Percentiles rank a stretch among this genome's conserved stretches.
Evolutionary conservation across 2,113 vertebrate species (phyloP).

Genomic region (Syngnathus floridae): DNA sequence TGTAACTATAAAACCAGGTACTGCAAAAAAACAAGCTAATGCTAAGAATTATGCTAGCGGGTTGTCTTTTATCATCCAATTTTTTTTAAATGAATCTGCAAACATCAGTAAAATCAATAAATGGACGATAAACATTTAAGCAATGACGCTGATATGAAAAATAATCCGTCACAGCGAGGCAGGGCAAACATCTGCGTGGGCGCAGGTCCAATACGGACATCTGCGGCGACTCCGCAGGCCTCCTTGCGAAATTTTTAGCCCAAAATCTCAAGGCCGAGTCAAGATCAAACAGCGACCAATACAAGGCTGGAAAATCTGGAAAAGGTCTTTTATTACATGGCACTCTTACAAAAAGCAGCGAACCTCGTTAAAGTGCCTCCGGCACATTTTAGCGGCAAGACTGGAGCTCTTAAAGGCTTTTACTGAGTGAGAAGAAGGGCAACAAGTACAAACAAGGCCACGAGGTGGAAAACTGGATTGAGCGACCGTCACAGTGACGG

Average conservation of each 20-base stretch:
- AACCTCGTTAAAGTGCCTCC: neutral
- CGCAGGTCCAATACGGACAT: slow-evolving; percentile 37
- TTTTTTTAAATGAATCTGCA: neutral
- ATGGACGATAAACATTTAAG: neutral
- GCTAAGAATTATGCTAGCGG: neutral
- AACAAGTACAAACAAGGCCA: slow-evolving; percentile 37
- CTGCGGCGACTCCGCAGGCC: slow-evolving; percentile 41
- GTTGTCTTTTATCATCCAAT: neutral
- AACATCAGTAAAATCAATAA: neutral
- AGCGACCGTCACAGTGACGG: neutral
- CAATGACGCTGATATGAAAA: neutral
- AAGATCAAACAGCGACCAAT: slow-evolving; percentile 30
- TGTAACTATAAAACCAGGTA: neutral
- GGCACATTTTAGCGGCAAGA: slow-evolving; percentile 6
- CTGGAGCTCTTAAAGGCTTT: slow-evolving; percentile 13
- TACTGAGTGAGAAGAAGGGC: neutral
- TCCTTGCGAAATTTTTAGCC: slow-evolving; percentile 30
- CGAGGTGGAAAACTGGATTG: slow-evolving; percentile 5
- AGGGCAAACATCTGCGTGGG: slow-evolving; percentile 52
- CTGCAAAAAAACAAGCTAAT: neutral
- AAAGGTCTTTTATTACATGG: slow-evolving; percentile 26
- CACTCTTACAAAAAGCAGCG: slow-evolving; percentile 17
- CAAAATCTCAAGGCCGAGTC: slow-evolving; percentile 36
- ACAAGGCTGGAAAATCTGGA: slow-evolving; percentile 35
- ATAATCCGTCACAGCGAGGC: slow-evolving; percentile 26